A percentile compares a stretch with the other conserved stretches of the same genome.
Conservation (phyloP, 2,888 invertebrate genomes). For the Agrenia bidenticulata region DNA sequence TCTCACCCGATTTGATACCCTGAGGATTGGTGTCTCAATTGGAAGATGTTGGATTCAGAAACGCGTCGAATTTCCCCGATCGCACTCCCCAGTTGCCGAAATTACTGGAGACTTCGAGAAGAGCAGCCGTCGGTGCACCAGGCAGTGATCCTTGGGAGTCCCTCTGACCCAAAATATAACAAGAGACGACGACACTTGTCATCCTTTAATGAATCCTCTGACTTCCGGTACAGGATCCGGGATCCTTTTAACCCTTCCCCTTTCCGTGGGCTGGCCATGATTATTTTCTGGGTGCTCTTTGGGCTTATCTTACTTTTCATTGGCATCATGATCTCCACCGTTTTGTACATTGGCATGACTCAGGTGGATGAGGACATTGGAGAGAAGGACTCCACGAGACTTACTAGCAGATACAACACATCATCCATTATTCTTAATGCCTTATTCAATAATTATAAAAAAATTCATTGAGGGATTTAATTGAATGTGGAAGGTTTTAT, state of each 20-base stretch:
- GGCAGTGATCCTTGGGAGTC: neutral
- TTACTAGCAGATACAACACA: neutral
- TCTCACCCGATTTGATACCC: too few species aligned
- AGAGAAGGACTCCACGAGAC: neutral
- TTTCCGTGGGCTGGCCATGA: constrained; percentile 33
- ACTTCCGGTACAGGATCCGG: constrained; percentile 32
- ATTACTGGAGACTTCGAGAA: constrained; percentile 7
- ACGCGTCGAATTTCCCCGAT: neutral
- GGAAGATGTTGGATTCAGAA: neutral
- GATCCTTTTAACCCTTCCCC: constrained; percentile 34
- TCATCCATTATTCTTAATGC: neutral
- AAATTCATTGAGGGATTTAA: too few species aligned
- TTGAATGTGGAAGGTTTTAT: too few species aligned
- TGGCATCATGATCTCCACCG: constrained; percentile 12
- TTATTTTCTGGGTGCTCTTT: constrained; percentile 37
- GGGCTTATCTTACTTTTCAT: constrained; percentile 29
- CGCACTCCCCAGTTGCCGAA: neutral
- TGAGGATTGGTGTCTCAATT: too few species aligned
- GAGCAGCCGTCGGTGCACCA: neutral
- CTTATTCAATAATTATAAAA: neutral
- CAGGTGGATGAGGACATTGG: neutral
- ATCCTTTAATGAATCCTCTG: neutral
- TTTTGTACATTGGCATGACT: constrained; percentile 2
- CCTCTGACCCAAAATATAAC: constrained; percentile 3
- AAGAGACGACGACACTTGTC: neutral